These are phyloP conservation scores for Odobenus rosmarus DNA, from an alignment of 2,113 vertebrate species.

Conservation along the genomic window DNA sequence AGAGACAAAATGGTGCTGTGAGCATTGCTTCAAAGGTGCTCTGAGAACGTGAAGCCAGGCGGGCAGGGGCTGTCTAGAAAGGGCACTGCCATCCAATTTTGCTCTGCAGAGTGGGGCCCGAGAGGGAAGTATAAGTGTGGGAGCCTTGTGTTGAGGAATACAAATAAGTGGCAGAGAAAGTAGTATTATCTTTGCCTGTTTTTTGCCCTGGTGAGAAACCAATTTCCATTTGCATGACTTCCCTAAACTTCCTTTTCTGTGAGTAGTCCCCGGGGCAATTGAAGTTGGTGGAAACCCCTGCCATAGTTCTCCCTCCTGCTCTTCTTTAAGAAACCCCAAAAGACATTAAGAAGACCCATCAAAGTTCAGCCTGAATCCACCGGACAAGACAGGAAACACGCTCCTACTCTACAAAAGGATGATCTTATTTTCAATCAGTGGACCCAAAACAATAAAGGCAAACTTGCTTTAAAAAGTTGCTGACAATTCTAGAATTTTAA, in stretches of 20 bases:
- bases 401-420: background rate
- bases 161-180: background rate
- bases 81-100: accelerated
- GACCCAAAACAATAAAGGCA: conserved; percentile 6
- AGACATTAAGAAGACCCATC: background rate
- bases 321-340: background rate
- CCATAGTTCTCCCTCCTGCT: background rate
- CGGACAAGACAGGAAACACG: background rate
- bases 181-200: background rate
- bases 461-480: background rate
- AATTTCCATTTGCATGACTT: background rate
- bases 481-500: background rate
- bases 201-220: background rate
- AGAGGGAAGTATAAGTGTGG: background rate
- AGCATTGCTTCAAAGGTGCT: background rate
- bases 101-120: background rate
- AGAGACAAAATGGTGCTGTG: background rate
- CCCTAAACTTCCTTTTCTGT: background rate
- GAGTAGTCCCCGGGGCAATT: background rate
- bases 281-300: background rate
- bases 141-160: background rate
- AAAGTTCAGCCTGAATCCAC: background rate
- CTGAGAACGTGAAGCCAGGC: too few species aligned
- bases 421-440: background rate
- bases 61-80: background rate